Evolutionary conservation across 1,140 invertebrate species (phyloP).

Genomic region (Parapsyche elsis): DNA sequence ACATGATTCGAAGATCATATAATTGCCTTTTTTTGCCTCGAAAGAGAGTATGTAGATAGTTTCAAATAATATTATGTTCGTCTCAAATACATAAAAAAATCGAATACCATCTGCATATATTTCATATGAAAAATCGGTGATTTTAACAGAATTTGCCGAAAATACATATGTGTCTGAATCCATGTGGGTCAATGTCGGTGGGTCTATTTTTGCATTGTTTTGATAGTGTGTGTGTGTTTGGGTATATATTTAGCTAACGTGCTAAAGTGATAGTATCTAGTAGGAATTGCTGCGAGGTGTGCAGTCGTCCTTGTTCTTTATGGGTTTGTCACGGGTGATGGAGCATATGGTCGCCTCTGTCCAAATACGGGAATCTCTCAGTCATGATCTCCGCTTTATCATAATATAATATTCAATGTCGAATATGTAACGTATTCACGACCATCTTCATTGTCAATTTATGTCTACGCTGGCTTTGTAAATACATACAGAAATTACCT

Average conservation of each 20-base stretch:
- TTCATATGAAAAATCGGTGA: no score
- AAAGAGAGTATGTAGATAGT: no score
- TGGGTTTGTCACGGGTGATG: conserved; percentile 36
- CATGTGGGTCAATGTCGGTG: conserved; percentile 39
- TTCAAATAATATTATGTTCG: no score
- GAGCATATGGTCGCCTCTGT: conserved; percentile 49
- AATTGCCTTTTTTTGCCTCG: not conserved
- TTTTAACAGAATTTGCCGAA: no score
- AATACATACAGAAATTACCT: no score
- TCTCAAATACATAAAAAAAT: no score
- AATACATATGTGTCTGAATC: not conserved
- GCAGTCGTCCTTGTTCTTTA: conserved; percentile 40
- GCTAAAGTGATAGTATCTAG: conserved; percentile 1
- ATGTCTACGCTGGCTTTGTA: conserved; percentile 32
- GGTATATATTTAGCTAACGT: conserved; percentile 3
- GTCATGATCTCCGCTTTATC: conserved; percentile 12
- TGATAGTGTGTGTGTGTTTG: not conserved
- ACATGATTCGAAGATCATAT: no score
- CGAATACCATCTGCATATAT: no score
- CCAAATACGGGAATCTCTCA: conserved; percentile 48
- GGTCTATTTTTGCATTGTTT: conserved; percentile 30
- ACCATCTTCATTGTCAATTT: not conserved
- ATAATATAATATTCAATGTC: conserved; percentile 24
- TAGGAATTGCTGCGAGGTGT: conserved; percentile 2
- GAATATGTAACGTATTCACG: conserved; percentile 53